Conservation (phyloP, 2,888 invertebrate species). For the Drosophila flavopinicola region DNA sequence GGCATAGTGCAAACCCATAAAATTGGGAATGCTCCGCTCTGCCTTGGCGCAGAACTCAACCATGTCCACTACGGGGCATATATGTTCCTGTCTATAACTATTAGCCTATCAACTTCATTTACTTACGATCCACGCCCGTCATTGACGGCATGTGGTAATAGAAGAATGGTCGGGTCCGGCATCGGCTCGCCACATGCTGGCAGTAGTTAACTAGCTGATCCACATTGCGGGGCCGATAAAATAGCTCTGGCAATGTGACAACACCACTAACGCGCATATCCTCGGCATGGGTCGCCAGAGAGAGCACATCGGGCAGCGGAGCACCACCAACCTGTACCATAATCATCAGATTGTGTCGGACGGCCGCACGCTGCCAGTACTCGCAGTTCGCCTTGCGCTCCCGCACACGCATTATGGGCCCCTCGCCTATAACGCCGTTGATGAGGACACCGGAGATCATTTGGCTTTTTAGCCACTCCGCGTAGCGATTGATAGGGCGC, state of each 20-base stretch:
- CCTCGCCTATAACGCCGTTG: slow-evolving; percentile 92
- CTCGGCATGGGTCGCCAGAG: slow-evolving; percentile 88
- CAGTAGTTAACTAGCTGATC: slow-evolving; percentile 88
- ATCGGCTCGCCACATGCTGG: slow-evolving; percentile 88
- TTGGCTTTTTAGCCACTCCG: slow-evolving; percentile 86
- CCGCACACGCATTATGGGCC: slow-evolving; percentile 86
- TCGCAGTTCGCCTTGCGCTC: slow-evolving; percentile 85
- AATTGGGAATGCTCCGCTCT: slow-evolving; percentile 88
- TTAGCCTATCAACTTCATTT: no score
- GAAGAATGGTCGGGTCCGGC: slow-evolving; percentile 90
- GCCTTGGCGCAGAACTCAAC: slow-evolving; percentile 88
- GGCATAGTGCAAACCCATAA: slow-evolving; percentile 93
- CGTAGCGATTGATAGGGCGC: slow-evolving; percentile 87
- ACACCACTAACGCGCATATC: slow-evolving; percentile 88
- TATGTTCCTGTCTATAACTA: no score
- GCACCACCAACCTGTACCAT: slow-evolving; percentile 91
- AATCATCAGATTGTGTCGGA: slow-evolving; percentile 86
- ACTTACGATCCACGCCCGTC: slow-evolving; percentile 89
- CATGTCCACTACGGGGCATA: slow-evolving; percentile 88
- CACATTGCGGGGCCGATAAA: slow-evolving; percentile 88
- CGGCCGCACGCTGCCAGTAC: slow-evolving; percentile 87
- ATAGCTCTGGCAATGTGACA: slow-evolving; percentile 90
- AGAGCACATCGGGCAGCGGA: slow-evolving; percentile 88
- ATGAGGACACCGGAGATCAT: slow-evolving; percentile 89
- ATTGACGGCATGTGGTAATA: slow-evolving; percentile 93